phyloP scores from a whole-genome alignment of 2,113 vertebrate species.

The Mus spicilegus region DNA sequence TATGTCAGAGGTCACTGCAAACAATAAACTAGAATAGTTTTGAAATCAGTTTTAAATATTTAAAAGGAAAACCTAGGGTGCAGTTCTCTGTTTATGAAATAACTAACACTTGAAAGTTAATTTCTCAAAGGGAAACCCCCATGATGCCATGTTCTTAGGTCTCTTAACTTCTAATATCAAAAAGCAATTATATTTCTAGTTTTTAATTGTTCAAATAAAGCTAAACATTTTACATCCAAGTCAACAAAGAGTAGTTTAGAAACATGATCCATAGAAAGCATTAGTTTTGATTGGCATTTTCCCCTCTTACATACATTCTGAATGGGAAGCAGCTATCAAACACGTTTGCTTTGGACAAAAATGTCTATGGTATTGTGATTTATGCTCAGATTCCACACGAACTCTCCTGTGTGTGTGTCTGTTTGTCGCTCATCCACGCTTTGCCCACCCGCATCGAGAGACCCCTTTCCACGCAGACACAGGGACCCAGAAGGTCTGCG shows the following conservation, averaged over 20 bases:
- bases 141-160: neutral
- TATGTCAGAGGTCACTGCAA: neutral
- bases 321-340: neutral
- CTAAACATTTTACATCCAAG: neutral
- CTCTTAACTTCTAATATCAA: constrained; percentile 19
- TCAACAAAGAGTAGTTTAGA: neutral
- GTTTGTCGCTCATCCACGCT: no score
- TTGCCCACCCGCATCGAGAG: no score
- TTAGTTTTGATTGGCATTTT: neutral
- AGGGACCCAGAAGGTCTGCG: no score
- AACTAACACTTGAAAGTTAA: constrained; percentile 44
- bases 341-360: constrained; percentile 21
- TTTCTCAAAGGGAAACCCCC: constrained; percentile 26
- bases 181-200: constrained; percentile 43
- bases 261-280: neutral
- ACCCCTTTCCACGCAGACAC: no score
- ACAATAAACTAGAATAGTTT: constrained; percentile 15
- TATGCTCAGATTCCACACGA: no score
- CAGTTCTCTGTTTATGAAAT: constrained; percentile 44
- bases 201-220: constrained; percentile 41
- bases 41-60: constrained; percentile 39
- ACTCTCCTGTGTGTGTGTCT: no score
- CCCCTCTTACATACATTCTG: neutral
- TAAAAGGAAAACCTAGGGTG: constrained; percentile 9
- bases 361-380: neutral